These are phyloP conservation scores for Mionectes olivaceus DNA, from an alignment of 2,797 vertebrate genomes.

Conservation along the genomic window DNA sequence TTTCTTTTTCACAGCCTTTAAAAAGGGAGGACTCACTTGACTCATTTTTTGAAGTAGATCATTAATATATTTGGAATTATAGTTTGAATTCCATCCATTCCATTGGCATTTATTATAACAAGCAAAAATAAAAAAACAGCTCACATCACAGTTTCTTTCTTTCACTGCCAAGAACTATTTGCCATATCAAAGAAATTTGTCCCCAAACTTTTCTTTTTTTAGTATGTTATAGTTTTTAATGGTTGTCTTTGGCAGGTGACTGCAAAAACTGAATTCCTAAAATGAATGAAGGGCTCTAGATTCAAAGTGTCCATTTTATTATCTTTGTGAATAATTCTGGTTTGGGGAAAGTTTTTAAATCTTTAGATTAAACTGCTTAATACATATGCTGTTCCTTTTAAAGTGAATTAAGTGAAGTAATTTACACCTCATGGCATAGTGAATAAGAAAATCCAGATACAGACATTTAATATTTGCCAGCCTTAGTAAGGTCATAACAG, in stretches of 20 bases:
- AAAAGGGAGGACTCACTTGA: slow-evolving; percentile 54
- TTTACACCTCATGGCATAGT: neutral
- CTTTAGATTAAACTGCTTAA: neutral
- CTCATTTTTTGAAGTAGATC: slow-evolving; percentile 67
- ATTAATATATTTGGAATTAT: slow-evolving; percentile 73
- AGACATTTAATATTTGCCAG: neutral
- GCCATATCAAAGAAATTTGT: slow-evolving; percentile 44
- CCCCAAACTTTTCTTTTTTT: slow-evolving; percentile 35
- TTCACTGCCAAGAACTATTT: slow-evolving; percentile 36
- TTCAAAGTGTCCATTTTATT: neutral
- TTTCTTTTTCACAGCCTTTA: slow-evolving; percentile 61
- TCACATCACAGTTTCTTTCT: slow-evolving; percentile 59
- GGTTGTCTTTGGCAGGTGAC: neutral
- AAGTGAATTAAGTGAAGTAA: neutral
- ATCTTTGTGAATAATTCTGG: neutral
- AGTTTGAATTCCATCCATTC: slow-evolving; percentile 58
- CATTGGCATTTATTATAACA: slow-evolving; percentile 50
- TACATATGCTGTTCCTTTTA: neutral
- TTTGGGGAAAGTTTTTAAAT: neutral
- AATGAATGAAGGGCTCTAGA: neutral
- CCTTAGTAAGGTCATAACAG: neutral
- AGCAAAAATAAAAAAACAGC: slow-evolving; percentile 60
- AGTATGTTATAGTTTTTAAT: neutral
- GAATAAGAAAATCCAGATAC: neutral
- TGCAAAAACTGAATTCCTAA: neutral